Evolutionary conservation across 1,140 invertebrate genomes (phyloP).

Genomic region (Caligus rogercresseyi): DNA sequence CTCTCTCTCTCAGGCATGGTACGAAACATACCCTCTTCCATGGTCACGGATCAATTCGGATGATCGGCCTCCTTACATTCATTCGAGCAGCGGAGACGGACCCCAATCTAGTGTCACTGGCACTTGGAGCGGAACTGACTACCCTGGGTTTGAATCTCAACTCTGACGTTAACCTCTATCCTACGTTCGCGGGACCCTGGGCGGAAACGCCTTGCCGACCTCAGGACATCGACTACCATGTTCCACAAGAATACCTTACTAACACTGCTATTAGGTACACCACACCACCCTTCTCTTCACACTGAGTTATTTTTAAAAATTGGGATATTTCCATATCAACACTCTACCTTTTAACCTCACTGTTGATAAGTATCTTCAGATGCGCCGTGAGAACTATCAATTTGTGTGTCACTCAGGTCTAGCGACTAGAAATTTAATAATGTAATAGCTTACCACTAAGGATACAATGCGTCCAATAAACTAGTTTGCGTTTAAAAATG

Average conservation of each 20-base stretch:
- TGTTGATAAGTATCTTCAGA: too few relatives aligned
- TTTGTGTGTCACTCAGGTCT: too few relatives aligned
- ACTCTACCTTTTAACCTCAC: too few relatives aligned
- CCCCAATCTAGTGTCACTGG: slow-evolving; percentile 80
- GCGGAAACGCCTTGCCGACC: slow-evolving; percentile 89
- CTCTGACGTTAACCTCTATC: slow-evolving; percentile 41
- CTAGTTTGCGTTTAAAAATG: too few relatives aligned
- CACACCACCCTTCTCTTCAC: neutral
- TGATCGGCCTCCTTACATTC: slow-evolving; percentile 91
- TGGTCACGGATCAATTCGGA: slow-evolving; percentile 99
- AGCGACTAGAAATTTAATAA: too few relatives aligned
- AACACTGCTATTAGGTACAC: slow-evolving; percentile 41
- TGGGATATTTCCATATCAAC: too few relatives aligned
- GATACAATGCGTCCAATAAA: too few relatives aligned
- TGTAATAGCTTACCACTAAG: too few relatives aligned
- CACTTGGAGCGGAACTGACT: slow-evolving; percentile 89
- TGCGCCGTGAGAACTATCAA: too few relatives aligned
- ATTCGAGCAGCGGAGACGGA: slow-evolving; percentile 92
- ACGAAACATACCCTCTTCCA: slow-evolving; percentile 89
- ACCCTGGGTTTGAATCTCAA: slow-evolving; percentile 82
- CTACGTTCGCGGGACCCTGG: slow-evolving; percentile 95
- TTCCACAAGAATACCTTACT: slow-evolving; percentile 95
- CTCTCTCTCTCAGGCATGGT: slow-evolving; percentile 51
- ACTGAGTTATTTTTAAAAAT: neutral
- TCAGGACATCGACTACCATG: slow-evolving; percentile 96